These are phyloP conservation scores for Sphaerodactylus townsendi DNA, from an alignment of 2,113 vertebrate genomes.

Conservation along the genomic window DNA sequence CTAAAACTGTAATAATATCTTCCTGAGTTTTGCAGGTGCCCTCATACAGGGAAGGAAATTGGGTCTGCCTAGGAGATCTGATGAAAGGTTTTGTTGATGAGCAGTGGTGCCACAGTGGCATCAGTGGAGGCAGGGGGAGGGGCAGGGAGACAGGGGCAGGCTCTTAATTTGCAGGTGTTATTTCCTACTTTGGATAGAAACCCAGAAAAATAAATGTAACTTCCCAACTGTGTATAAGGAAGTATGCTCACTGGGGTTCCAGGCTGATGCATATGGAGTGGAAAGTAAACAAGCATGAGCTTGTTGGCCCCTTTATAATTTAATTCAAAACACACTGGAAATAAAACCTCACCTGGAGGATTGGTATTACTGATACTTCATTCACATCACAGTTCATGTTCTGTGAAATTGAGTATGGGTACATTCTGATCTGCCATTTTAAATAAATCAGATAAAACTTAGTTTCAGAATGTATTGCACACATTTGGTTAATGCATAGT, in stretches of 20 bases:
- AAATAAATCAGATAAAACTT: conserved; percentile 29
- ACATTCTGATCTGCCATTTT: not conserved
- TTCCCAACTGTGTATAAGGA: not conserved
- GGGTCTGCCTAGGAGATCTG: too few relatives aligned
- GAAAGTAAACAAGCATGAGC: not conserved
- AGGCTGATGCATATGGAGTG: not conserved
- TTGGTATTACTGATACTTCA: conserved; percentile 31
- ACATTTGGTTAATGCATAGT: not conserved
- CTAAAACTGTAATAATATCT: not conserved
- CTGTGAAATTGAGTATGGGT: not conserved
- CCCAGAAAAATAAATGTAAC: not conserved
- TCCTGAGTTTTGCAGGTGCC: not conserved
- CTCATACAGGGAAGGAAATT: too few relatives aligned
- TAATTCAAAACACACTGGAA: not conserved
- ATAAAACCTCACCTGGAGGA: not conserved
- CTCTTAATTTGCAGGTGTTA: not conserved
- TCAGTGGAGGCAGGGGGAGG: too few relatives aligned
- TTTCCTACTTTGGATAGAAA: not conserved
- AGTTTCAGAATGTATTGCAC: conserved; percentile 11
- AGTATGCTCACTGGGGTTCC: not conserved
- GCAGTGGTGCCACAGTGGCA: not conserved
- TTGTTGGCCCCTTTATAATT: not conserved
- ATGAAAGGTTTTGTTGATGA: not conserved
- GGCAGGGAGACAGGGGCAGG: too few relatives aligned
- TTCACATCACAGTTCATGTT: conserved; percentile 6